Conservation (phyloP, 2,888 invertebrate genomes). For the Patella caerulea region DNA sequence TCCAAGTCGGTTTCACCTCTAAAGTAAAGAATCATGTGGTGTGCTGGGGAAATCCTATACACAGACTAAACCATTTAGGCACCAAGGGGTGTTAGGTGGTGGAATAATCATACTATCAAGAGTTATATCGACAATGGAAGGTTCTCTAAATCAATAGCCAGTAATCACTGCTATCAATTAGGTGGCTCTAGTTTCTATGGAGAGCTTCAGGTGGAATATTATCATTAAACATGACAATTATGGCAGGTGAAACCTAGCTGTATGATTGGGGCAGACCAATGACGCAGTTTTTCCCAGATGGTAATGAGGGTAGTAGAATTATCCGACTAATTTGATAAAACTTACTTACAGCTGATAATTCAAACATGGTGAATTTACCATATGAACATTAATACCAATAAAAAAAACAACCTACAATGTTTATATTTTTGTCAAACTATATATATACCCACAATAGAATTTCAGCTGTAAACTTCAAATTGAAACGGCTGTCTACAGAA, state of each 20-base stretch:
- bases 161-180: slow-evolving; percentile 7
- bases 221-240: slow-evolving; percentile 1
- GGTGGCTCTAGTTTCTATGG: not conserved
- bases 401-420: too few species aligned
- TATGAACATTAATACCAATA: too few species aligned
- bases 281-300: not conserved
- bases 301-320: slow-evolving; percentile 3
- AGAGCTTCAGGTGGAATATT: not conserved
- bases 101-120: not conserved
- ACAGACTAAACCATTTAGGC: not conserved
- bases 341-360: too few species aligned
- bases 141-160: not conserved
- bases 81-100: slow-evolving; percentile 1
- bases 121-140: not conserved
- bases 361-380: too few species aligned
- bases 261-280: not conserved
- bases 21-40: slow-evolving; percentile 7
- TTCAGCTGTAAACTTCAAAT: too few species aligned
- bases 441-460: too few species aligned
- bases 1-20: slow-evolving; percentile 10
- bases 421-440: too few species aligned
- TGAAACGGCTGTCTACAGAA: too few species aligned
- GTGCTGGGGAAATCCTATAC: slow-evolving; percentile 11
- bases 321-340: slow-evolving; percentile 5
- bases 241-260: not conserved